Evolutionary conservation across 1,140 invertebrate genomes (phyloP).

Genomic region (Ylistrum balloti): DNA sequence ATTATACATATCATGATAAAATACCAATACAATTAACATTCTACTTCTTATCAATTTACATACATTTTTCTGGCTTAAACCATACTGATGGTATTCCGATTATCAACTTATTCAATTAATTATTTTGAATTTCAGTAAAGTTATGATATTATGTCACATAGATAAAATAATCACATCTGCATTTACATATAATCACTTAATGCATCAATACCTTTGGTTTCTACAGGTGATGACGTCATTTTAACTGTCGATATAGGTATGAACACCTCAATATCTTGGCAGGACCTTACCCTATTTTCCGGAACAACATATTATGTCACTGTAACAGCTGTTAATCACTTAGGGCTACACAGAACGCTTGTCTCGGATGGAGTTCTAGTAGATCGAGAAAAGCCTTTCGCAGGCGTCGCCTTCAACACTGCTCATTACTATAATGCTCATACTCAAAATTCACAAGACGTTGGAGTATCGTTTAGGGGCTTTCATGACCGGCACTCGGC

Average conservation of each 20-base stretch:
- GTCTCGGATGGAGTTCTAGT: conserved; percentile 59
- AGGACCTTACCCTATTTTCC: background rate
- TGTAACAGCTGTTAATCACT: conserved; percentile 47
- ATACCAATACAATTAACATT: too few species aligned
- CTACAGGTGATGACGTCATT: conserved; percentile 41
- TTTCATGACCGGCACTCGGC: conserved; percentile 64
- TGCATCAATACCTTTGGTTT: background rate
- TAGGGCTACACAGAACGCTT: conserved; percentile 45
- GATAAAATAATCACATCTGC: too few species aligned
- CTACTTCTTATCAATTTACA: too few species aligned
- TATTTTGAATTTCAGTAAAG: too few species aligned
- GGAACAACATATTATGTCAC: conserved; percentile 56
- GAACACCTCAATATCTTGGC: background rate
- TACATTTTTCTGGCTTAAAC: too few species aligned
- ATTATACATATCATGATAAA: too few species aligned
- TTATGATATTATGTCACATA: too few species aligned
- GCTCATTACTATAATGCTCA: conserved; percentile 36
- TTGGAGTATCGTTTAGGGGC: conserved; percentile 65
- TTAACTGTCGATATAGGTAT: background rate
- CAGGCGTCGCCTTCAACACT: conserved; percentile 55
- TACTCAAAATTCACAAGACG: conserved; percentile 44
- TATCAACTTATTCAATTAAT: too few species aligned
- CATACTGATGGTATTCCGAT: too few species aligned
- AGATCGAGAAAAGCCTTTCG: conserved; percentile 45
- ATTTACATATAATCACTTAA: background rate